phyloP scores from a whole-genome alignment of 30 jellyfish, hydroid and myxozoan genomes.

The Cassiopea andromeda region DNA sequence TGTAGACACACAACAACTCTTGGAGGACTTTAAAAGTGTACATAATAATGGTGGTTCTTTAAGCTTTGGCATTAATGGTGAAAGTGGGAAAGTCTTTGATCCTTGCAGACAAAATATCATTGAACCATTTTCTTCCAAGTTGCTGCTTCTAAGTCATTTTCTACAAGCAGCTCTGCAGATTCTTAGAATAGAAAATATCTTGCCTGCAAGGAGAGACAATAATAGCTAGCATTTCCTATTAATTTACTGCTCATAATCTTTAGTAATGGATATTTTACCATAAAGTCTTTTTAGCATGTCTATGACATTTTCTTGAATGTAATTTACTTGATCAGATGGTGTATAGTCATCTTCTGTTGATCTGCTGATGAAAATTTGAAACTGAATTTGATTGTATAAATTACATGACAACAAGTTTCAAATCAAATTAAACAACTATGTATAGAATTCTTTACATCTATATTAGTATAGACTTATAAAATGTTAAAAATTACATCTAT shows the following conservation, averaged over 20 bases:
- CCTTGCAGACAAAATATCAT: conserved; percentile 17
- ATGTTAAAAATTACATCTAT: too few species aligned
- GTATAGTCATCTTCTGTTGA: conserved; percentile 91
- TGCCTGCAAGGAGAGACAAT: conserved; percentile 32
- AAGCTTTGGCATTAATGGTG: conserved; percentile 33
- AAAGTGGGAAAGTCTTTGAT: conserved; percentile 11
- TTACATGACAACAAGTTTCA: too few species aligned
- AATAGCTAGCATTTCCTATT: neutral
- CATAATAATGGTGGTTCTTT: neutral
- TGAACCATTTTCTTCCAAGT: conserved; percentile 73
- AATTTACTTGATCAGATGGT: conserved; percentile 90
- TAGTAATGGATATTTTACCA: conserved; percentile 35
- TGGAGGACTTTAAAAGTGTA: neutral
- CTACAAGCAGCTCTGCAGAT: conserved; percentile 62
- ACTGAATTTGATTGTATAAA: too few species aligned
- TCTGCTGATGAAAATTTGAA: conserved; percentile 25
- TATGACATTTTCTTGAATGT: conserved; percentile 70
- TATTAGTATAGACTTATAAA: too few species aligned
- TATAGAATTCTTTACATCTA: too few species aligned
- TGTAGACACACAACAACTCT: neutral
- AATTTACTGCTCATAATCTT: conserved; percentile 39
- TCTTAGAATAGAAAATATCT: conserved; percentile 50
- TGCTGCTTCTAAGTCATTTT: conserved; percentile 48
- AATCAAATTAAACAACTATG: too few species aligned
- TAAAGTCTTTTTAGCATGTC: conserved; percentile 56